Percentiles rank a stretch among this genome's conserved stretches.
Conservation (phyloP, 2,888 invertebrate species). For the Hemaris fuciformis region DNA sequence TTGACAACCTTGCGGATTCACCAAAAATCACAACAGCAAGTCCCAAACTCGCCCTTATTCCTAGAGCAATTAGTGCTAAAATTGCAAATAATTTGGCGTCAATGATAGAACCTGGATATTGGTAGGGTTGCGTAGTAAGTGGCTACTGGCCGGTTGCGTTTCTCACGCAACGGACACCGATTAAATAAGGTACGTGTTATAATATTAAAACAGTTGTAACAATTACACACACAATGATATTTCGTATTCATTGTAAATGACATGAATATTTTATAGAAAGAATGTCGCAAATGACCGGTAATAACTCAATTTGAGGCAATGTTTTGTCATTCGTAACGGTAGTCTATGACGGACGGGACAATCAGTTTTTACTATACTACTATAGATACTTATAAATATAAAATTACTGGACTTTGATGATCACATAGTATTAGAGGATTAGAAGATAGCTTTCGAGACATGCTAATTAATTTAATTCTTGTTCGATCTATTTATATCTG, state of each 20-base stretch:
- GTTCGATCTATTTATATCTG: too few species aligned
- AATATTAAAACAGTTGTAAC: slow-evolving; percentile 57
- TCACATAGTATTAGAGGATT: too few species aligned
- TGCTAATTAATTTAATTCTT: too few species aligned
- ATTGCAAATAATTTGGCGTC: slow-evolving; percentile 14
- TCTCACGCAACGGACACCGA: slow-evolving; percentile 76
- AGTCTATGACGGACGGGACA: not conserved
- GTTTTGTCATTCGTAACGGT: not conserved
- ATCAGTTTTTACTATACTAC: too few species aligned
- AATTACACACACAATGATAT: slow-evolving; percentile 23
- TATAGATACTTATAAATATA: too few species aligned
- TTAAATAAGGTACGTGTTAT: slow-evolving; percentile 70
- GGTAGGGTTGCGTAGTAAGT: slow-evolving; percentile 15
- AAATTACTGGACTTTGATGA: too few species aligned
- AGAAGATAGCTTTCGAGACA: too few species aligned
- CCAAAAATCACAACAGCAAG: slow-evolving; percentile 18
- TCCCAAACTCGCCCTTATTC: slow-evolving; percentile 33
- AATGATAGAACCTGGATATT: not conserved
- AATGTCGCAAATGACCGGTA: slow-evolving; percentile 9
- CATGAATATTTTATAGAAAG: slow-evolving; percentile 6
- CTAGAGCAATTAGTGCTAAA: slow-evolving; percentile 21
- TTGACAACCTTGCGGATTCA: slow-evolving; percentile 31
- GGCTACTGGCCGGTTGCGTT: slow-evolving; percentile 74
- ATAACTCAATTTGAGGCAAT: not conserved
- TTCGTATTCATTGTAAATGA: slow-evolving; percentile 7